A percentile compares a stretch with the other conserved stretches of the same genome.
Evolutionary conservation across 2,888 invertebrate species (phyloP).

Genomic region (Tenthredo distinguenda): DNA sequence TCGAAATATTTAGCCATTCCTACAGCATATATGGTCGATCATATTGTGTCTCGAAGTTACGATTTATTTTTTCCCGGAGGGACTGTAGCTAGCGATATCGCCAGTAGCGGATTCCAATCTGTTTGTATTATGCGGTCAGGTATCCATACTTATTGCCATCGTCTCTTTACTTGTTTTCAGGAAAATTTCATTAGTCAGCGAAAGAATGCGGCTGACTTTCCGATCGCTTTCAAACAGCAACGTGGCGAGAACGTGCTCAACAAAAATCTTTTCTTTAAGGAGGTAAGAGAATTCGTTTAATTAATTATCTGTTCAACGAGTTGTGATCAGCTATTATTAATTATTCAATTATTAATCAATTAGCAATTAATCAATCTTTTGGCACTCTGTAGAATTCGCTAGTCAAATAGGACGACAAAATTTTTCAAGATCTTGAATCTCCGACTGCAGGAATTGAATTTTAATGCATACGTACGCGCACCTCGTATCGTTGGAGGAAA

Average conservation of each 20-base stretch:
- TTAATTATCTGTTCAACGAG: not conserved
- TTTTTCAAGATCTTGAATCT: not conserved
- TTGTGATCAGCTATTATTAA: not conserved
- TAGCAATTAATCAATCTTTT: not conserved
- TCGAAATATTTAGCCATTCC: not conserved
- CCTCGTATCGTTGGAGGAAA: not conserved
- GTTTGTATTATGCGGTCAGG: constrained; percentile 12
- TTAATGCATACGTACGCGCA: not conserved
- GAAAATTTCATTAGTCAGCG: constrained; percentile 29
- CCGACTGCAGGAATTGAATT: not conserved
- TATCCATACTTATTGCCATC: not conserved
- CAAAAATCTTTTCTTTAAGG: not conserved
- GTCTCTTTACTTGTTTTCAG: constrained; percentile 18
- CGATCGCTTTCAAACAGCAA: not conserved
- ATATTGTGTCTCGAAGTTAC: not conserved
- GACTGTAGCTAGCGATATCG: not conserved
- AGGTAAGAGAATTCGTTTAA: not conserved
- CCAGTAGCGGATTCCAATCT: constrained; percentile 20
- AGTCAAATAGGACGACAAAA: not conserved
- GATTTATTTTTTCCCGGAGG: not conserved
- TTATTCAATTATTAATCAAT: not conserved
- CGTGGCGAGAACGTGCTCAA: not conserved
- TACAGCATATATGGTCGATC: not conserved
- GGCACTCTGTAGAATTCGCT: not conserved
- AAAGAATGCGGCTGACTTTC: constrained; percentile 19